Evolutionary conservation across 2,797 vertebrate genomes (phyloP), one percentile per base, ranked within the genome.

Genomic region (Gymnothorax reevesii): DNA sequence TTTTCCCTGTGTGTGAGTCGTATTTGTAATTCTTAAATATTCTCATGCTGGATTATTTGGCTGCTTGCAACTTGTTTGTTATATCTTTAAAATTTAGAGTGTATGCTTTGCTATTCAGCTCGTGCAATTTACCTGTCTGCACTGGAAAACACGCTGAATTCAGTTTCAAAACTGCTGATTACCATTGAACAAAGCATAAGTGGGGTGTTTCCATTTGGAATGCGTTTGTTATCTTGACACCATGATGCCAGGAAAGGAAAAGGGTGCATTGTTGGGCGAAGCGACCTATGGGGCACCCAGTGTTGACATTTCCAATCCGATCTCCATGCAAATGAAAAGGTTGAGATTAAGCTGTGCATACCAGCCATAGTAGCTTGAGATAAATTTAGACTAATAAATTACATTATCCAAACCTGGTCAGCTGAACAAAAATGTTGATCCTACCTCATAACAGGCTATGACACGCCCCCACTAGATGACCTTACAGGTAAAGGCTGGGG

Each of bases 221-320:
- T 86, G 71, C 73, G 88, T 85, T 80, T 82, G 59, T 69, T 52
- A 54, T 22, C 64, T 57, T 77, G 73, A 87, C 52, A 27, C 27
- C 42, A 9, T 64, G 8, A 49, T 71, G 7, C 7, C 33, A 2
- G 87, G 13, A 12, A 87, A 86, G 64, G 85, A 85, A 75, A 66
- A 49, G 4, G 7, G 22, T 9, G 20, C 60, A 15, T 9, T 7
- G 3, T n/a, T 62, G 7, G 52, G 25, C 7, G 17, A 2, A 84
- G 71, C 25, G 83, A 82, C 57, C 73, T 54, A 77, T 25, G 59
- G 83, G 33, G 12, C 85, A 59, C 12, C 60, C 27, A 82, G 80
- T 91, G 88, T 89, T 92, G 89, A 92, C 85, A 88, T 91, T 89
- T 88, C 69, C 3, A 73, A 87, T 59, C 54, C 79, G 62, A 87